Evolutionary conservation across 1,140 invertebrate species (phyloP).

Genomic region (Lordiphosa collinella): DNA sequence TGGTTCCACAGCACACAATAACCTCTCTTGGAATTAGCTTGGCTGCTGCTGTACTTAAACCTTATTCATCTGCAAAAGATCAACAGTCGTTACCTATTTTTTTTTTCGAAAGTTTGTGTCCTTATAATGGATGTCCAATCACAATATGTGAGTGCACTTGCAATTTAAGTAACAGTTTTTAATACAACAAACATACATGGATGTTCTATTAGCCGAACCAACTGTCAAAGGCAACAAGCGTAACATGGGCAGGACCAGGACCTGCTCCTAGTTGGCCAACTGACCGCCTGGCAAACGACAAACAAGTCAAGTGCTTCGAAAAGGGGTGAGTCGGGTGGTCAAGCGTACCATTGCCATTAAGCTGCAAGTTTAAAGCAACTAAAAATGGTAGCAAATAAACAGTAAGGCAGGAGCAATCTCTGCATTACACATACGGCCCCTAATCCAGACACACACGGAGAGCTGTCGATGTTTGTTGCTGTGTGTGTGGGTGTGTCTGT

Average conservation of each 20-base stretch:
- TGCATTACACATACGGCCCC: slow-evolving; percentile 59
- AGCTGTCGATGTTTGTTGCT: slow-evolving; percentile 47
- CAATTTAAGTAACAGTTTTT: slow-evolving; percentile 5
- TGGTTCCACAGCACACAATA: too few species aligned
- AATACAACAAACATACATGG: slow-evolving; percentile 2
- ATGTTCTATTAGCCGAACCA: slow-evolving; percentile 38
- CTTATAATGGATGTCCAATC: too few species aligned
- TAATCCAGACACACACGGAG: slow-evolving; percentile 46
- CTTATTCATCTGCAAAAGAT: too few species aligned
- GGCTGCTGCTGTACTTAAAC: too few species aligned
- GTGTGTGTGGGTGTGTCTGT: slow-evolving; percentile 25
- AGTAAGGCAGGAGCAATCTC: slow-evolving; percentile 18
- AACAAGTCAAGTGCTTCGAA: slow-evolving; percentile 53
- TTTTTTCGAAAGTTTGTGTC: too few species aligned
- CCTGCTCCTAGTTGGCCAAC: slow-evolving; percentile 30
- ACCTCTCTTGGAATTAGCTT: too few species aligned
- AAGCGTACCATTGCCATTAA: slow-evolving; percentile 71
- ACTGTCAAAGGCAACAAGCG: slow-evolving; percentile 57
- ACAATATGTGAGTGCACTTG: not conserved
- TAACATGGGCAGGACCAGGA: slow-evolving; percentile 30
- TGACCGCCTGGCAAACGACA: slow-evolving; percentile 41
- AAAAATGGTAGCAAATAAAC: slow-evolving; percentile 72
- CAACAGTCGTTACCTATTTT: too few species aligned
- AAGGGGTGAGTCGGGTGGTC: slow-evolving; percentile 27
- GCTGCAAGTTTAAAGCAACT: slow-evolving; percentile 73